Evolutionary conservation across 2,888 invertebrate genomes (phyloP).

Genomic region (Phyllotreta cruciferae): DNA sequence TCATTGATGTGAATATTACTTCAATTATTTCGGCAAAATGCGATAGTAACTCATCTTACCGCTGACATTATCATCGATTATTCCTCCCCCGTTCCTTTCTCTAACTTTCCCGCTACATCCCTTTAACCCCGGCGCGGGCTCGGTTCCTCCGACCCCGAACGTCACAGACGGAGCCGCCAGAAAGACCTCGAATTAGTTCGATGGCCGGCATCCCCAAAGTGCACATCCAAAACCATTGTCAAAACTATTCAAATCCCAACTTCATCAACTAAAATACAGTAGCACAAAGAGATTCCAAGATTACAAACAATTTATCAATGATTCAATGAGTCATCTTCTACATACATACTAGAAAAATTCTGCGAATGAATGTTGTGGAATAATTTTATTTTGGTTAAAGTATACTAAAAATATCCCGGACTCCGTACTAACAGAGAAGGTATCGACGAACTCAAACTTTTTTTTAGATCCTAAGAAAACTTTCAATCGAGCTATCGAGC

Average conservation of each 20-base stretch:
- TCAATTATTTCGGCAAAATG: conserved; percentile 28
- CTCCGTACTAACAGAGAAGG: conserved; percentile 17
- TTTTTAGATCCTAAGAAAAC: conserved; percentile 29
- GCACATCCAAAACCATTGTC: neutral
- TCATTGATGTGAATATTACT: conserved; percentile 26
- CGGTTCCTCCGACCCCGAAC: conserved; percentile 21
- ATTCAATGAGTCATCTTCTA: too few relatives aligned
- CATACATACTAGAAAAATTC: too few relatives aligned
- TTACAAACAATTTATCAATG: too few relatives aligned
- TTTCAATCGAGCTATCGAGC: conserved; percentile 33
- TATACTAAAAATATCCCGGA: neutral
- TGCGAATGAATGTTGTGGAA: too few relatives aligned
- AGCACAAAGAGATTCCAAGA: too few relatives aligned
- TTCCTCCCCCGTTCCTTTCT: conserved; percentile 28
- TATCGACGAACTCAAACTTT: conserved; percentile 27
- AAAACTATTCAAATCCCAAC: neutral
- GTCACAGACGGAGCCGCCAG: conserved; percentile 24
- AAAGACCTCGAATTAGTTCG: conserved; percentile 16
- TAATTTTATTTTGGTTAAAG: too few relatives aligned
- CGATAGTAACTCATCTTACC: conserved; percentile 30
- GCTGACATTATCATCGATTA: conserved; percentile 30
- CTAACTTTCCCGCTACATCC: conserved; percentile 23
- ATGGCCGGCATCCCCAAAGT: neutral
- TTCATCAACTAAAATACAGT: neutral
- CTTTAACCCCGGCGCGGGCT: conserved; percentile 20